Evolutionary conservation across 2,113 vertebrate species (phyloP), one percentile per base, ranked within the genome.

Genomic region (Agelaius tricolor): DNA sequence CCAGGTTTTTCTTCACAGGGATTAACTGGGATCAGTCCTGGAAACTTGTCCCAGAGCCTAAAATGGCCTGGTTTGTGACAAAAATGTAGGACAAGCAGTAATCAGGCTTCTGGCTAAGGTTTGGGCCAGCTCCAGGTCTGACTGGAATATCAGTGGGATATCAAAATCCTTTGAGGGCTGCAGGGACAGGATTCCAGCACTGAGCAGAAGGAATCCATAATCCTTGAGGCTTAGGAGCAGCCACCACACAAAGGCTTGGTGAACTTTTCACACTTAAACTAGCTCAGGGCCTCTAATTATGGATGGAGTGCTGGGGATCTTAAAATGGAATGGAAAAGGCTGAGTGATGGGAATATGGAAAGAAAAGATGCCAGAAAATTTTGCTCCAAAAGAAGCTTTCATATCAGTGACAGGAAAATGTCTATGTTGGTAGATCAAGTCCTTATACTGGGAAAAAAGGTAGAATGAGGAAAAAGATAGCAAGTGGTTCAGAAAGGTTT

Each of bases 141-240:
- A 54, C 73, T 89, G 80, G 72, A 90, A 54, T 94, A 72, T 49
- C 79, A 75, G 44, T 2, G 4, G 85, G 68, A 54, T 58, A 65
- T 37, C 21, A 7, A 86, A 71, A 78, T 8, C 37, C 41, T 81
- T 78, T 92, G 61, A 86, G 69, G n/a, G 49, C 57, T 93, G 33
- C 59, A 49, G 57, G 49, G 54, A 59, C 0, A 0, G 33, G 19
- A 26, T 71, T 51, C 78, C 90, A 94, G 43, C 28, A 26, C 55
- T 59, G 30, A 73, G 54, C 55, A 62, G 65, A n/a, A 58, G 52
- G 86, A 94, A 90, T 91, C 33, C 19, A 35, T 95, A 96, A 97
- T 95, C 88, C 83, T 51, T 49, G 65, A 80, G 71, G 54, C 0
- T 97, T 84, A 73, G 27, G 44, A 91, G 55, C 72, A 87, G 39